phyloP scores from a whole-genome alignment of 30 jellyfish, hydroid and myxozoan genomes.

The Morbakka virulenta region DNA sequence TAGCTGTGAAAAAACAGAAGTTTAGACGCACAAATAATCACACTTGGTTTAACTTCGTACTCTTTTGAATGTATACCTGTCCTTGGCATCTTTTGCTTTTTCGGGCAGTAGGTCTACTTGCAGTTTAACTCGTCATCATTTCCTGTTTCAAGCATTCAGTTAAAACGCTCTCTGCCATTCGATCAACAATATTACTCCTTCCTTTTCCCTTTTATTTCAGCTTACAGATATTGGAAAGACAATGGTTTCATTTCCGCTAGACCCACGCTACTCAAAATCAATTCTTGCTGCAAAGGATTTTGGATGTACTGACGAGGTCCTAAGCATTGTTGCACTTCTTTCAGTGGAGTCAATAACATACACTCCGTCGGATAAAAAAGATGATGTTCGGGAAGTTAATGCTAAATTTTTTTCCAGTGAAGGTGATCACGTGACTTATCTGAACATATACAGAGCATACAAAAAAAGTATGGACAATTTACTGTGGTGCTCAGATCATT shows the following conservation, averaged over 20 bases:
- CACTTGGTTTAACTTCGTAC: too few relatives aligned
- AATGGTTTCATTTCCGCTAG: slow-evolving; percentile 90
- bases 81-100: too few relatives aligned
- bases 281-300: slow-evolving; percentile 80
- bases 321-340: slow-evolving; percentile 76
- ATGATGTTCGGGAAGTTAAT: slow-evolving; percentile 48
- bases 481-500: slow-evolving; percentile 88
- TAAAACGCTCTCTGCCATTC: not conserved
- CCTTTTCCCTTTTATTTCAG: slow-evolving; percentile 38
- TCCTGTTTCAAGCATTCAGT: not conserved
- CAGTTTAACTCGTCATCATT: too few relatives aligned
- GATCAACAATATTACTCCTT: not conserved
- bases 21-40: too few relatives aligned
- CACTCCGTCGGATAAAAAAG: slow-evolving; percentile 77
- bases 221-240: slow-evolving; percentile 78
- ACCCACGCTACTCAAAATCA: slow-evolving; percentile 75
- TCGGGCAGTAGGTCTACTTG: too few relatives aligned
- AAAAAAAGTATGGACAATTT: slow-evolving; percentile 72
- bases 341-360: slow-evolving; percentile 84
- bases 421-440: slow-evolving; percentile 83
- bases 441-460: slow-evolving; percentile 73
- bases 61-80: too few relatives aligned
- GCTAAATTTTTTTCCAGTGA: slow-evolving; percentile 76
- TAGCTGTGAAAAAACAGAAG: too few relatives aligned
- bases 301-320: slow-evolving; percentile 82